A percentile compares a stretch with the other conserved stretches of the same genome.
phyloP scores from a whole-genome alignment of 2,888 invertebrate species.

The Pterostichus niger region DNA sequence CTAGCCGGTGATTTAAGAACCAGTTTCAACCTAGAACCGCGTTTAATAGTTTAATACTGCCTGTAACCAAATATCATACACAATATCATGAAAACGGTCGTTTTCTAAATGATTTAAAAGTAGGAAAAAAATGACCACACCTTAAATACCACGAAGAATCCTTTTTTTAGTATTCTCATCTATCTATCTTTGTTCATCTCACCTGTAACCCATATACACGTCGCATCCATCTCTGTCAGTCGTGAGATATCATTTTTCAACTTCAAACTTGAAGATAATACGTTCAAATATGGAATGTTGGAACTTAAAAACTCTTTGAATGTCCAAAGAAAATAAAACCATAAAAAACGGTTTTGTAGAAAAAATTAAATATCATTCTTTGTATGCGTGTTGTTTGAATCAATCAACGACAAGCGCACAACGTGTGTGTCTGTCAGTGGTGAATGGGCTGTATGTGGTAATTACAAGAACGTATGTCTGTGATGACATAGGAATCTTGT shows the following conservation, averaged over 20 bases:
- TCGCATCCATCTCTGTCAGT: conserved; percentile 59
- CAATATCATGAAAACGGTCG: conserved; percentile 15
- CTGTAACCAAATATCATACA: conserved; percentile 18
- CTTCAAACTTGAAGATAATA: conserved; percentile 57
- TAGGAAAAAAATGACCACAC: conserved; percentile 40
- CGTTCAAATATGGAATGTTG: conserved; percentile 65
- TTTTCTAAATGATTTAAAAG: conserved; percentile 43
- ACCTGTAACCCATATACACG: background rate
- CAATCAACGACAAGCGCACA: conserved; percentile 41
- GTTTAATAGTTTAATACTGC: conserved; percentile 28
- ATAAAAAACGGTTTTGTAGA: conserved; percentile 67
- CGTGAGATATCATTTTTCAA: conserved; percentile 63
- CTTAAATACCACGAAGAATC: conserved; percentile 63
- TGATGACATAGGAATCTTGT: conserved; percentile 61
- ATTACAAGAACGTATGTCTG: conserved; percentile 58
- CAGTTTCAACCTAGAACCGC: conserved; percentile 22
- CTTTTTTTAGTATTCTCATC: conserved; percentile 65
- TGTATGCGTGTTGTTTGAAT: conserved; percentile 49
- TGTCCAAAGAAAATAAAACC: conserved; percentile 53
- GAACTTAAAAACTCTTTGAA: conserved; percentile 8
- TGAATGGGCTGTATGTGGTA: conserved; percentile 36
- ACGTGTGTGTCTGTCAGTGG: conserved; percentile 14
- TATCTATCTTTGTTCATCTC: conserved; percentile 27
- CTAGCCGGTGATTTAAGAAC: conserved; percentile 20
- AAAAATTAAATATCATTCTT: conserved; percentile 71